Conservation (phyloP, 2,797 vertebrate species). For the Periophthalmus magnuspinnatus region DNA sequence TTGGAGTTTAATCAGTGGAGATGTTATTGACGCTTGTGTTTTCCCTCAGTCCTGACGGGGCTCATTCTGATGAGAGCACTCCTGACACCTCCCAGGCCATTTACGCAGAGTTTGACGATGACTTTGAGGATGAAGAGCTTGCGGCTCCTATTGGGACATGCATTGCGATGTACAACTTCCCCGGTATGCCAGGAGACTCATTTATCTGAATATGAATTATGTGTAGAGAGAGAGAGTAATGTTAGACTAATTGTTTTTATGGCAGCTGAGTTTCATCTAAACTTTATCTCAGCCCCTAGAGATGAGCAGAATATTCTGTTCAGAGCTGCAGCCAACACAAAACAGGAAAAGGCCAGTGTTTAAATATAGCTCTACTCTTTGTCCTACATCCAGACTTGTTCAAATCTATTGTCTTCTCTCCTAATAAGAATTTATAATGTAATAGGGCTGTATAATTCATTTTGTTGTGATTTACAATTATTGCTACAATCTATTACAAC, state of each 20-base stretch:
- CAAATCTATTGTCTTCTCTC: not conserved
- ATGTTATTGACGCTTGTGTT: conserved; percentile 11
- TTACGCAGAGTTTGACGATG: conserved; percentile 90
- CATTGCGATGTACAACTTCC: conserved; percentile 88
- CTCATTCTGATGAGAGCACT: conserved; percentile 78
- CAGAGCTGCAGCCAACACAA: conserved; percentile 6
- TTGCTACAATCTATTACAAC: not conserved
- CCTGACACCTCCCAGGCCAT: conserved; percentile 83
- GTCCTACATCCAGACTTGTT: not conserved
- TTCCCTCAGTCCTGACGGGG: conserved; percentile 77
- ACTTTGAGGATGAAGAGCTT: conserved; percentile 87
- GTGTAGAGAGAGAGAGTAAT: not conserved
- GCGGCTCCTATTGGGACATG: conserved; percentile 84
- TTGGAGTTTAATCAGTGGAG: not conserved
- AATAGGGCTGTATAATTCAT: not conserved
- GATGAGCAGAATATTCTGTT: not conserved
- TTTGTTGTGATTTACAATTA: not conserved
- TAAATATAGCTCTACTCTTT: conserved; percentile 5
- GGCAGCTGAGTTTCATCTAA: not conserved
- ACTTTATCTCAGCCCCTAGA: not conserved
- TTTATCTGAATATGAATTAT: conserved; percentile 4
- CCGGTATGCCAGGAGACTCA: conserved; percentile 70
- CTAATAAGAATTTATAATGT: not conserved
- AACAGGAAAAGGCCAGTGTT: not conserved
- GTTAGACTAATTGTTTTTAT: conserved; percentile 6